These are phyloP conservation scores for Hydroisotoma schaefferi DNA, from an alignment of 2,888 invertebrate species.

Conservation along the genomic window DNA sequence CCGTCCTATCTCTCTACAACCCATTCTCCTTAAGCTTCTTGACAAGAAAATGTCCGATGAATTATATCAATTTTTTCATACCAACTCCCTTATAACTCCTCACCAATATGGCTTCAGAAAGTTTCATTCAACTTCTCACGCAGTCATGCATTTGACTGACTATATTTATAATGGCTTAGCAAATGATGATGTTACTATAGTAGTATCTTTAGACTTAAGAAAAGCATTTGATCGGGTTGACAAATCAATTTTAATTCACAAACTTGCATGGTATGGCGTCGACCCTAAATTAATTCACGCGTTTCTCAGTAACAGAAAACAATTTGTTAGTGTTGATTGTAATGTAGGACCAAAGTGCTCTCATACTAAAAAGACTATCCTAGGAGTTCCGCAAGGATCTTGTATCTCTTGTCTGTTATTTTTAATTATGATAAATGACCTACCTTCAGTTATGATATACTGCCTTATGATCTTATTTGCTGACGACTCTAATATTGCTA, in stretches of 20 bases:
- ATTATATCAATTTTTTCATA: background rate
- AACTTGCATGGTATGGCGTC: constrained; percentile 21
- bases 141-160: constrained; percentile 15
- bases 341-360: background rate
- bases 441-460: constrained; percentile 2
- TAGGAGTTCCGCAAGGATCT: constrained; percentile 12
- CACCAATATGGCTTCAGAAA: constrained; percentile 24
- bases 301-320: constrained; percentile 1
- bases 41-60: constrained; percentile 20
- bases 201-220: constrained; percentile 14
- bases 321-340: constrained; percentile 6
- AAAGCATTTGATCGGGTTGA: constrained; percentile 21
- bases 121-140: constrained; percentile 11
- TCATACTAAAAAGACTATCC: background rate
- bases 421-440: constrained; percentile 9
- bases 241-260: constrained; percentile 5
- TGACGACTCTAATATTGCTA: background rate
- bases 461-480: constrained; percentile 2
- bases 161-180: constrained; percentile 4
- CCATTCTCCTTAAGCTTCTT: constrained; percentile 18
- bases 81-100: constrained; percentile 6
- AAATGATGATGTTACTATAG: constrained; percentile 1
- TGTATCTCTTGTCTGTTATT: background rate
- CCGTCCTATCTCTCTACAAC: constrained; percentile 21
- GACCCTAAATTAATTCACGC: constrained; percentile 5